Evolutionary conservation across 2,888 invertebrate genomes (phyloP).

Genomic region (Chalcis sispes): DNA sequence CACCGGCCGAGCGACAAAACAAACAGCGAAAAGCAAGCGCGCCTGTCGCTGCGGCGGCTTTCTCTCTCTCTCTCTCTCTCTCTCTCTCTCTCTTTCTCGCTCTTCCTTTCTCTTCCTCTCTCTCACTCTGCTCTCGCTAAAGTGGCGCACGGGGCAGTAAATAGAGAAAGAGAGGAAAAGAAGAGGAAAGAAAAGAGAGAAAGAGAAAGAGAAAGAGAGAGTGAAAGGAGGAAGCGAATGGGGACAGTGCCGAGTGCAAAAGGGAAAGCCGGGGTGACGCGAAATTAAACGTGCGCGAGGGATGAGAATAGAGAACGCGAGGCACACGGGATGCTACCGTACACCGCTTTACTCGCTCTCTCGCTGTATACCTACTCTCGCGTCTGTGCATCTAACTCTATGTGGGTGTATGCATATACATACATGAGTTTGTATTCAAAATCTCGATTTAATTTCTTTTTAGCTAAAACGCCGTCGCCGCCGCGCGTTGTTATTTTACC

Average conservation of each 20-base stretch:
- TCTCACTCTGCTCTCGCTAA: no score
- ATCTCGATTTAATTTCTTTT: constrained; percentile 15
- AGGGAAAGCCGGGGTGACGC: constrained; percentile 26
- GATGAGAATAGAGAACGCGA: neutral
- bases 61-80: neutral
- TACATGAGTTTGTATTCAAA: constrained; percentile 13
- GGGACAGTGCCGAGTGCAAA: neutral
- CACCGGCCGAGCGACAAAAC: constrained; percentile 59
- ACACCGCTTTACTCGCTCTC: no score
- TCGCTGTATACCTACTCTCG: no score
- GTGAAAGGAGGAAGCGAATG: neutral
- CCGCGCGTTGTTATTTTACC: neutral
- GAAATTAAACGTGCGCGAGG: constrained; percentile 49
- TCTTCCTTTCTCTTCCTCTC: neutral
- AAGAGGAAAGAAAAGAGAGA: neutral
- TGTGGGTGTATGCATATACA: no score
- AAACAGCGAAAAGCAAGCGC: constrained; percentile 52
- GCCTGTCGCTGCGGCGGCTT: neutral
- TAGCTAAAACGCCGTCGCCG: neutral
- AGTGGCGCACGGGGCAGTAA: no score
- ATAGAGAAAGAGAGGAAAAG: neutral
- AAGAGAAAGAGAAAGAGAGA: neutral
- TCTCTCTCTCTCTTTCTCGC: neutral
- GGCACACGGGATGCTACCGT: neutral
- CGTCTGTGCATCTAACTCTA: no score